Conservation (phyloP, 2,113 vertebrate species). For the Anseranas semipalmata region DNA sequence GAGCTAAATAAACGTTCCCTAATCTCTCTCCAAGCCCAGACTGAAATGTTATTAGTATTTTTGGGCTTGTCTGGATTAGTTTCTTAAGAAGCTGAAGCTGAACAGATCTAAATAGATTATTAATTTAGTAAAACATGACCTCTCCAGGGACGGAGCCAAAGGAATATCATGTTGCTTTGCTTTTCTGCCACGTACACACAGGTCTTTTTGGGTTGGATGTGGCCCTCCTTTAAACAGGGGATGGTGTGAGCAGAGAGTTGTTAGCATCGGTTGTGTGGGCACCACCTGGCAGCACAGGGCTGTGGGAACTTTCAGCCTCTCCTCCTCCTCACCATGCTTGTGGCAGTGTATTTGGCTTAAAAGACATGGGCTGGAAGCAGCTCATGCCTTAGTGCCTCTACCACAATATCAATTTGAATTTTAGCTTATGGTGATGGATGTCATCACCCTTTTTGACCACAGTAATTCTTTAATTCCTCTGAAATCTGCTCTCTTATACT, state of each 20-base stretch:
- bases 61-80: slow-evolving; percentile 46
- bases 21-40: slow-evolving; percentile 52
- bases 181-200: background rate
- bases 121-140: slow-evolving; percentile 57
- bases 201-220: background rate
- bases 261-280: background rate
- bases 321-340: background rate
- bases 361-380: background rate
- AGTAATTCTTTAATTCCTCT: background rate
- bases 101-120: slow-evolving; percentile 59
- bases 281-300: fast-evolving
- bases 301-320: background rate
- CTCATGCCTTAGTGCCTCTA: background rate
- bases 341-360: background rate
- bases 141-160: slow-evolving; percentile 38
- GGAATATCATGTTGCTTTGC: background rate
- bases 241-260: background rate
- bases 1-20: slow-evolving; percentile 42
- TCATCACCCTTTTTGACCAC: background rate
- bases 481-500: background rate
- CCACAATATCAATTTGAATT: background rate
- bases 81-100: slow-evolving; percentile 57
- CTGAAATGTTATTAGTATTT: slow-evolving; percentile 35
- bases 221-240: background rate
- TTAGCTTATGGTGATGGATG: background rate